Base-by-base conservation (phyloP, 2,113 vertebrate genomes). In the Budorcas taxicolor region DNA sequence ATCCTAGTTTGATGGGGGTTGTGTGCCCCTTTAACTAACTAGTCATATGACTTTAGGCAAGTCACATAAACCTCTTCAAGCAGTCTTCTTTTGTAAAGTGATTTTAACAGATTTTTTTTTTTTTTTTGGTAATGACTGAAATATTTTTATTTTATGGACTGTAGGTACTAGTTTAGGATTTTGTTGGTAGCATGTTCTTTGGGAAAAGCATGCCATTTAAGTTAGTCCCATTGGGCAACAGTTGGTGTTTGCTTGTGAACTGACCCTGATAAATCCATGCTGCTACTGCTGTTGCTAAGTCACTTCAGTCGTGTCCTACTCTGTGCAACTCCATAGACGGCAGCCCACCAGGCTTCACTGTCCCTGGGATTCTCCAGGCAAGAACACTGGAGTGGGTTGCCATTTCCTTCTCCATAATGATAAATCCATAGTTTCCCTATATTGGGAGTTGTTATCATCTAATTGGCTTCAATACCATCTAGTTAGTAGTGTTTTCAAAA, bases 401-500 rank as follows among this genome's bases (percentile, higher is more conserved):
- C 64, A n/a, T 67, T 67, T 10, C 64, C 33, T n/a, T 67, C 64
- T 67, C 64, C 4, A 19, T n/a, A n/a, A 67, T 67, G 40, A 52
- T 76, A 47, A 76, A 45, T 52, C 36, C 31, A 29, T 64, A 81
- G 14, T 90, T 76, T 87, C n/a, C 52, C 52, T 86, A 1, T 36
- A 36, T 21, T 74, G 52, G 25, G 40, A 82, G 19, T 60, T 91
- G n/a, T 90, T 81, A 52, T 43, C 57, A 83, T 52, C 29, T 36
- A 87, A 0, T 19, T 81, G 6, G 31, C 31, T 97, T 94, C 40
- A 58, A 57, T 60, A 94, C 58, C 9, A 12, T 85, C 76, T 40
- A 91, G 31, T 71, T 83, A 71, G 36, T 57, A 90, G 36, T 82
- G 45, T 88, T 97, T 94, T 74, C 45, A 91, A 91, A 74, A 94